Evolutionary conservation across 1,140 invertebrate genomes (phyloP).

Genomic region (Trachymyrmex cornetzi): DNA sequence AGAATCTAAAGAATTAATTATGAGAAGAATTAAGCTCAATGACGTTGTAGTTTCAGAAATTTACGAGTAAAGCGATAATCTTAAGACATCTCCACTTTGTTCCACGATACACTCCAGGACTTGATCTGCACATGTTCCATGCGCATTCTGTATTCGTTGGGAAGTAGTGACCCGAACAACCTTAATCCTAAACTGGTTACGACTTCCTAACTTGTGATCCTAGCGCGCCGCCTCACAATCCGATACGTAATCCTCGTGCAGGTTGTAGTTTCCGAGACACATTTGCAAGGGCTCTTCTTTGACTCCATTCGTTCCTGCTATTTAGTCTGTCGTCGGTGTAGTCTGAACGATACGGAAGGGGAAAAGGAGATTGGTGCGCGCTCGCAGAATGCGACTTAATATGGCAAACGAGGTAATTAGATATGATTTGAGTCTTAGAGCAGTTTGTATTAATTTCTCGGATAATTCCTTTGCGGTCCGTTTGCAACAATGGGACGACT

Average conservation of each 20-base stretch:
- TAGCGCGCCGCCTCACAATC: conserved; percentile 31
- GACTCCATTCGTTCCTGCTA: conserved; percentile 7
- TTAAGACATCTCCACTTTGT: conserved; percentile 17
- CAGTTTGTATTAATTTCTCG: conserved; percentile 72
- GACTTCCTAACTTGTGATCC: conserved; percentile 76
- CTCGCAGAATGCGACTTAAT: conserved; percentile 66
- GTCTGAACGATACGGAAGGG: not conserved
- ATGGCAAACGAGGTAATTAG: conserved; percentile 80
- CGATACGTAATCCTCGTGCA: conserved; percentile 72
- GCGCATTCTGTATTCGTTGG: conserved; percentile 71
- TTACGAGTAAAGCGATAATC: not conserved
- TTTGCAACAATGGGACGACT: conserved; percentile 64
- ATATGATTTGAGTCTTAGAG: conserved; percentile 72
- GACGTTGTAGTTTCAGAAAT: not conserved
- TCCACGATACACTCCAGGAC: conserved; percentile 21
- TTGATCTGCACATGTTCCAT: conserved; percentile 66
- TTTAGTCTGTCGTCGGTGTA: not conserved
- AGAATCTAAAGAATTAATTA: not conserved
- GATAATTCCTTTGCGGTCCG: conserved; percentile 56
- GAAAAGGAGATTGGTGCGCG: not conserved
- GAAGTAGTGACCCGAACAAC: conserved; percentile 71
- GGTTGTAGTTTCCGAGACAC: conserved; percentile 71
- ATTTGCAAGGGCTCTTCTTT: conserved; percentile 72
- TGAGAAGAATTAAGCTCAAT: not conserved
- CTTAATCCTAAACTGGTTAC: conserved; percentile 76